Conservation (phyloP, 2,113 vertebrate species). For the Gopherus evgoodei region DNA sequence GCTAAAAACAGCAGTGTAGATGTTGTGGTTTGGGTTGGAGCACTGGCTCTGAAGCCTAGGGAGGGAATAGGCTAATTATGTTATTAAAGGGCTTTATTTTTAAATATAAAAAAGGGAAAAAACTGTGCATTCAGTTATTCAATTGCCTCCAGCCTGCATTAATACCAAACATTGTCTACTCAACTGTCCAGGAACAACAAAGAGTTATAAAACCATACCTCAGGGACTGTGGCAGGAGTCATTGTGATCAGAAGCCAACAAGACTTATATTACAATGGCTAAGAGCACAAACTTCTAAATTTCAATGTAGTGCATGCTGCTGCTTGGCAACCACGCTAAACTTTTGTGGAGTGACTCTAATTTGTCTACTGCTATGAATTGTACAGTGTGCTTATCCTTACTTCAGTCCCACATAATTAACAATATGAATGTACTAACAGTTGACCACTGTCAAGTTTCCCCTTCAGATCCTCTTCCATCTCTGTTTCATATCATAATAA, state of each 20-base stretch:
- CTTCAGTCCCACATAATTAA: background rate
- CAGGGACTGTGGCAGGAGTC: background rate
- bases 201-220: background rate
- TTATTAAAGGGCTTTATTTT: background rate
- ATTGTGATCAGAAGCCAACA: background rate
- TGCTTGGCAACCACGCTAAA: conserved; percentile 46
- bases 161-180: background rate
- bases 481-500: background rate
- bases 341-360: background rate
- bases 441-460: background rate
- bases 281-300: background rate
- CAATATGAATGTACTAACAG: background rate
- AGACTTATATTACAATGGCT: background rate
- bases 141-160: background rate
- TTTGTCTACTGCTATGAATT: rapidly evolving
- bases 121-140: background rate
- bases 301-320: rapidly evolving
- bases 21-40: background rate
- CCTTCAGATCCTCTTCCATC: background rate
- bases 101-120: background rate
- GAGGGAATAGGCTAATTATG: background rate
- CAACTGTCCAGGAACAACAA: background rate
- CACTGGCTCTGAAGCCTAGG: background rate
- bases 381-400: background rate
- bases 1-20: background rate